These are phyloP conservation scores for Ophioninae sp. DNA, from an alignment of 2,888 invertebrate genomes.

Conservation along the genomic window DNA sequence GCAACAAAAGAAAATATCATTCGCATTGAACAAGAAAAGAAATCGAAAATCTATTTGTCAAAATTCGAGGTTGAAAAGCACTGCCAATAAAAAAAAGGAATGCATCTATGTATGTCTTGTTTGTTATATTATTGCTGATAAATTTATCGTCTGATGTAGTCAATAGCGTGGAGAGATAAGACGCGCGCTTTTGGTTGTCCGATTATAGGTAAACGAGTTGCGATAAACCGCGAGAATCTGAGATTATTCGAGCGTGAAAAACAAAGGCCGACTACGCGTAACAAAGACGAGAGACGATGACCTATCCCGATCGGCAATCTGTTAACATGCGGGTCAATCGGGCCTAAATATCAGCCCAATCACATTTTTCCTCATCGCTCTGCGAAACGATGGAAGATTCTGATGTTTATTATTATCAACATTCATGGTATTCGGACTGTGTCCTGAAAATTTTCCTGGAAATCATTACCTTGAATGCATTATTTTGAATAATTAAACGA, in stretches of 20 bases:
- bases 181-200: neutral
- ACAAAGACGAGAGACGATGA: neutral
- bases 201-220: neutral
- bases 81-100: slow-evolving; percentile 53
- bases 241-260: neutral
- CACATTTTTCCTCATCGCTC: neutral
- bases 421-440: no score
- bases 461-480: neutral
- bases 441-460: neutral
- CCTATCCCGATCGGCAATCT: neutral
- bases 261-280: neutral
- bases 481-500: neutral
- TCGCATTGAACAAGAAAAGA: neutral
- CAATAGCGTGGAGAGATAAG: slow-evolving; percentile 9
- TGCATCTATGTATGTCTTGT: slow-evolving; percentile 48
- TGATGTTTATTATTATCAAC: no score
- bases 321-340: neutral
- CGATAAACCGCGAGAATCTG: neutral
- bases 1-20: neutral
- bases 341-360: neutral
- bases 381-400: neutral
- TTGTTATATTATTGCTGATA: slow-evolving; percentile 13
- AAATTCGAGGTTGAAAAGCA: slow-evolving; percentile 44
- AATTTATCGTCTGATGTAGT: slow-evolving; percentile 2
- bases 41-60: slow-evolving; percentile 10